Conservation (phyloP, 2,797 vertebrate species). For the Neoniphon sammara region DNA sequence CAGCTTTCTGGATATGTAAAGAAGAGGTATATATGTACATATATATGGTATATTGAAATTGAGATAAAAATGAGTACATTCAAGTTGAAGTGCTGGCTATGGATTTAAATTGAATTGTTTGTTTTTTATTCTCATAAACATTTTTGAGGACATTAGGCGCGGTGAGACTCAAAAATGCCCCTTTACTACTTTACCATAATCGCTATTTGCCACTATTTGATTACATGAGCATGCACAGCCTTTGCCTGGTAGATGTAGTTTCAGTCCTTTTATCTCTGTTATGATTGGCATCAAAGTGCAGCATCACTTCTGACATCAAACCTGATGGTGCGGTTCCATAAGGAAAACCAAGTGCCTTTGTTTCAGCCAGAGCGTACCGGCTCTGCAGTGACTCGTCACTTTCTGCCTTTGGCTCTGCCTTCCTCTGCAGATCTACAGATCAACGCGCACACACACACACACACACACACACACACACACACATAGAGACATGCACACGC, state of each 20-base stretch:
- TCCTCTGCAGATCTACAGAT: conserved; percentile 41
- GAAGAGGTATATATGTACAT: too few species aligned
- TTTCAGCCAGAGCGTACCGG: conserved; percentile 38
- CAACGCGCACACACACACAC: not conserved
- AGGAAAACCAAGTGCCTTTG: conserved; percentile 4
- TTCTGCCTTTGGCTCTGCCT: conserved; percentile 61
- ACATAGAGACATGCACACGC: not conserved
- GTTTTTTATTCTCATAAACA: not conserved
- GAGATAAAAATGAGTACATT: too few species aligned
- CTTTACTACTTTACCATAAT: not conserved
- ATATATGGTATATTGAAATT: too few species aligned
- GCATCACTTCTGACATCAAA: conserved; percentile 2
- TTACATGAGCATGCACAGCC: not conserved
- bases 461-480: conserved; percentile 2
- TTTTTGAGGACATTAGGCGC: too few species aligned
- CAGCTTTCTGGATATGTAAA: not conserved
- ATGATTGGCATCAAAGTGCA: not conserved
- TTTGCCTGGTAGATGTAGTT: not conserved
- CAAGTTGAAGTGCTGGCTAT: too few species aligned
- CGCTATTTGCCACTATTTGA: not conserved
- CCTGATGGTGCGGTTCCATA: conserved; percentile 26
- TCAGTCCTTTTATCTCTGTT: not conserved
- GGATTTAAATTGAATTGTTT: too few species aligned
- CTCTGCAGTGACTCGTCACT: conserved; percentile 62
- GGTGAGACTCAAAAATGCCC: not conserved